Conservation (phyloP, 2,113 vertebrate genomes). For the Conger conger region DNA sequence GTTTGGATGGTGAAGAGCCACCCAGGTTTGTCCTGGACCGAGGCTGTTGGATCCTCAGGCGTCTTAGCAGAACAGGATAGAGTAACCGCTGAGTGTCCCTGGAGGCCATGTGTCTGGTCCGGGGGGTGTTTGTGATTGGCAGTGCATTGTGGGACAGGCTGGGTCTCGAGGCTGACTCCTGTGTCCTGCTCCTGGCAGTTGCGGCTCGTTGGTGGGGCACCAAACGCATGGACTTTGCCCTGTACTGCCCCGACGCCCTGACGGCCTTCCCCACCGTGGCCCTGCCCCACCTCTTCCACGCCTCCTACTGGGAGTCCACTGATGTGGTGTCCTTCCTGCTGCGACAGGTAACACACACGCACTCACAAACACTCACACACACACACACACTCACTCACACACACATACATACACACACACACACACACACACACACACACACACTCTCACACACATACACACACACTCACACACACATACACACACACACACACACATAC, state of each 20-base stretch:
- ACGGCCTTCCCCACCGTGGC: conserved; percentile 91
- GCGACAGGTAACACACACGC: conserved; percentile 70
- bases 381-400: no score
- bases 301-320: conserved; percentile 96
- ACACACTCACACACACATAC: no score
- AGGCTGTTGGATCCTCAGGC: no score
- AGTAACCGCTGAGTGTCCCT: no score
- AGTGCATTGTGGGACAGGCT: neutral
- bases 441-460: no score
- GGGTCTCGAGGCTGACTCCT: neutral
- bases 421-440: no score
- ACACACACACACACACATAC: no score
- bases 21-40: neutral
- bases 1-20: neutral
- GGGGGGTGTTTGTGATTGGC: neutral
- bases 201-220: conserved; percentile 94
- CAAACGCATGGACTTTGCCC: conserved; percentile 91
- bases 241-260: conserved; percentile 91
- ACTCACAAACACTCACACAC: no score
- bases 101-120: neutral
- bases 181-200: conserved; percentile 62
- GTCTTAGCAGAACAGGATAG: no score
- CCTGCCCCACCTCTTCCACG: conserved; percentile 92
- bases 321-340: conserved; percentile 93
- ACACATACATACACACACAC: no score